Percentiles rank a stretch among this genome's conserved stretches.
phyloP scores from a whole-genome alignment of 2,888 invertebrate genomes.

The Diarsia rubi region DNA sequence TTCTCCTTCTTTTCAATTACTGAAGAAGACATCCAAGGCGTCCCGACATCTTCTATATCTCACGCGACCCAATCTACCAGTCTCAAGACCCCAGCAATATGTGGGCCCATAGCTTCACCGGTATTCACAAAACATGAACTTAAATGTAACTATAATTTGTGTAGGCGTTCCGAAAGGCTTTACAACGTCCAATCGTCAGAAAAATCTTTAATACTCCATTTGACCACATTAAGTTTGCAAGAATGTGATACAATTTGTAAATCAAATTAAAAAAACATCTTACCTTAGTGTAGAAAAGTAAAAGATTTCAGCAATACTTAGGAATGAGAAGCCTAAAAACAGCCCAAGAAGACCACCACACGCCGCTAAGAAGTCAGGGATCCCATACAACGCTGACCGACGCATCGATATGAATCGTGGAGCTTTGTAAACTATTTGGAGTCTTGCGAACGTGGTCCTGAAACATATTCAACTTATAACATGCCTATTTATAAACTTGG shows the following conservation, averaged over 20 bases:
- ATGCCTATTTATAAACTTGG: not conserved
- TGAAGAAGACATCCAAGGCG: not conserved
- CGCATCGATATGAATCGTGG: constrained; percentile 89
- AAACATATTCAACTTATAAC: not conserved
- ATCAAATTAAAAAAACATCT: not conserved
- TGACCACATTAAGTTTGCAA: not conserved
- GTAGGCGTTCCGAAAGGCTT: not conserved
- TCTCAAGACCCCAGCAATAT: not conserved
- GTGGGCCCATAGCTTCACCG: not conserved
- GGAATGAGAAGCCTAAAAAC: constrained; percentile 90
- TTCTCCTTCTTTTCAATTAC: not conserved
- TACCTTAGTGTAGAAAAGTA: constrained; percentile 26
- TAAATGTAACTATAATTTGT: not conserved
- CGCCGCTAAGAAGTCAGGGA: constrained; percentile 90
- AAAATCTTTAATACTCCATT: not conserved
- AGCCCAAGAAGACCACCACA: constrained; percentile 90
- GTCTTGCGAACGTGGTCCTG: constrained; percentile 6
- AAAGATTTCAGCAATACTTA: constrained; percentile 89
- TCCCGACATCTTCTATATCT: not conserved
- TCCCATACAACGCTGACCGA: constrained; percentile 90
- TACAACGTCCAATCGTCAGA: not conserved
- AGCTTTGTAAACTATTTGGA: constrained; percentile 78
- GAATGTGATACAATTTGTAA: not conserved
- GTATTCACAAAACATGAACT: not conserved
- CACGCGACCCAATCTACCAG: not conserved